These are phyloP conservation scores for Chloropsis cyanopogon DNA, from an alignment of 2,113 vertebrate species.

Conservation along the genomic window DNA sequence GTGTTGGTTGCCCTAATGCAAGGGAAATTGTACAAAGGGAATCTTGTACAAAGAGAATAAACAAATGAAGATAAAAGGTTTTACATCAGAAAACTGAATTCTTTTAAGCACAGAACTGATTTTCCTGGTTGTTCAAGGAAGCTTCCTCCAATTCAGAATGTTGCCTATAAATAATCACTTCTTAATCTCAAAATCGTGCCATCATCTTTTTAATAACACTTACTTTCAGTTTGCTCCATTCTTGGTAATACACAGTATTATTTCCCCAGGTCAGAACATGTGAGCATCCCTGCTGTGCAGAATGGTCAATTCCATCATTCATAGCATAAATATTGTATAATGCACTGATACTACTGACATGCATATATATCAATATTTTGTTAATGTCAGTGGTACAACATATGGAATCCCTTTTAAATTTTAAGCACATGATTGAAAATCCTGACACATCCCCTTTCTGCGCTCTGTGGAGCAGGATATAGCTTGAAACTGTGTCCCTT, in stretches of 20 bases:
- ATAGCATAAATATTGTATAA: neutral
- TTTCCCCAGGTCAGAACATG: neutral
- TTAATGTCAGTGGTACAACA: neutral
- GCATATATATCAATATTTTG: neutral
- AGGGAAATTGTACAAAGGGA: neutral
- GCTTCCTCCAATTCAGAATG: neutral
- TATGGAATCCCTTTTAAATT: conserved; percentile 39
- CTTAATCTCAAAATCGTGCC: neutral
- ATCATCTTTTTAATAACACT: neutral
- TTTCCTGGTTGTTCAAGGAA: neutral
- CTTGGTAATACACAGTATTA: neutral
- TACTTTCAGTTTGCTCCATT: neutral
- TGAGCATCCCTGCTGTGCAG: neutral
- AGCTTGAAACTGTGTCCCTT: conserved; percentile 23
- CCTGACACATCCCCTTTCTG: conserved; percentile 34
- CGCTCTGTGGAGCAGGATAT: neutral
- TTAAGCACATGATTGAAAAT: conserved; percentile 45
- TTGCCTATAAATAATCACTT: neutral
- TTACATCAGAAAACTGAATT: neutral
- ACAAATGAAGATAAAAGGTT: neutral
- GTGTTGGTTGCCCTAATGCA: neutral
- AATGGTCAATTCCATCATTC: neutral
- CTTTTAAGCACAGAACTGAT: neutral
- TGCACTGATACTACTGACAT: neutral
- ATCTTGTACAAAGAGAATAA: neutral